Base-by-base conservation (phyloP, 2,888 invertebrate genomes). In the Loripinus fragilis region DNA sequence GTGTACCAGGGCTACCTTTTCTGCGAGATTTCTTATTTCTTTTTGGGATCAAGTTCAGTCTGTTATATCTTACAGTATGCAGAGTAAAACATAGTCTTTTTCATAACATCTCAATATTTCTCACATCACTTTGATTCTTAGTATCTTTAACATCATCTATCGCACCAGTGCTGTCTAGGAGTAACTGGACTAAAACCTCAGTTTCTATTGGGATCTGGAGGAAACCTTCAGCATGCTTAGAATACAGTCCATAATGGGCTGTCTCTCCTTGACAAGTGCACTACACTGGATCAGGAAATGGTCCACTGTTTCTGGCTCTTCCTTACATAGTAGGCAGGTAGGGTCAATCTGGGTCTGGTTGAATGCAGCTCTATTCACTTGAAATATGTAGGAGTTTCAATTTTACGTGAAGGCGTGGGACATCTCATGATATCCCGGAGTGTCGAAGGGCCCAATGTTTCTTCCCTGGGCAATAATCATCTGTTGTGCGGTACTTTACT, bases 191-290 rank as follows among this genome's bases (percentile, higher is more conserved):
- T 17, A 55, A 20, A 5, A 28, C 28, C 17, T 55, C 55, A 55
- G 5, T 28, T 8, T 55, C 55, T 10, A 28, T 20, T 2, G 55
- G 55, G 7, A 17, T 10, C 25, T 55, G 28, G 5, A 28, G 23
- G 3, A 55, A 28, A 5, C 30, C 5, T 7, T 8, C 30, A 2
- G 8, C 28, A 55, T 10, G 28, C 28, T 28, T 3, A 55, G 8
- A 7, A 55, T 55, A 28, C 55, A 28, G 55, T 55, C 55, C 55
- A 55, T 55, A 55, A 55, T 55, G 25, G 55, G 55, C 28, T 28
- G 23, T 8, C 55, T 25, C 25, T 12, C 30, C 28, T 55, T 8
- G 28, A 5, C n/a, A n/a, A n/a, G n/a, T n/a, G n/a, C n/a, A n/a
- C n/a, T n/a, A 17, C 55, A 55, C 28, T 17, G 8, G 8, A 55